Percentiles rank a stretch among this genome's conserved stretches.
phyloP scores from a whole-genome alignment of 2,113 vertebrate species.

The Phycodurus eques region DNA sequence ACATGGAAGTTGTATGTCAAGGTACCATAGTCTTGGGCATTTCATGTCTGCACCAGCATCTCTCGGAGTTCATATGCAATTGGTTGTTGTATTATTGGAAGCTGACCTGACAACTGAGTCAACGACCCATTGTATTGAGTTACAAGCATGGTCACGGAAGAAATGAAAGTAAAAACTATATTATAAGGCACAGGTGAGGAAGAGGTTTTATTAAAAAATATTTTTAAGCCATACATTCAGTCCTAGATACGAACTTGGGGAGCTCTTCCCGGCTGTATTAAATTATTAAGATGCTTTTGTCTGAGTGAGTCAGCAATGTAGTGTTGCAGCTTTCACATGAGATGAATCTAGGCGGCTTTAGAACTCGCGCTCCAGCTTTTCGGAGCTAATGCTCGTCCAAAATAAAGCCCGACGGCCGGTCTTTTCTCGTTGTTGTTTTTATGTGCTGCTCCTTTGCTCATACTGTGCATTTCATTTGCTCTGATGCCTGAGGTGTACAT shows the following conservation, averaged over 20 bases:
- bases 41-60: too few relatives aligned
- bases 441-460: neutral
- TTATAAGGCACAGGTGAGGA: neutral
- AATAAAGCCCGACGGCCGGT: neutral
- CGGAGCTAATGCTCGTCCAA: slow-evolving; percentile 1
- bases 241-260: slow-evolving; percentile 10
- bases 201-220: neutral
- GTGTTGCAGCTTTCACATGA: slow-evolving; percentile 13
- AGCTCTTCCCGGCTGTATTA: slow-evolving; percentile 21
- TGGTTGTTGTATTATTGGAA: too few relatives aligned
- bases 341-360: slow-evolving; percentile 8
- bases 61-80: too few relatives aligned
- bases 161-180: neutral
- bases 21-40: too few relatives aligned
- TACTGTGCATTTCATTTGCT: neutral
- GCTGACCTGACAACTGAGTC: too few relatives aligned
- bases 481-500: slow-evolving; percentile 2
- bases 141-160: too few relatives aligned
- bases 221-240: slow-evolving; percentile 17
- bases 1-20: too few relatives aligned
- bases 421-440: slow-evolving; percentile 14
- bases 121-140: too few relatives aligned
- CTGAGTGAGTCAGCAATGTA: slow-evolving; percentile 17
- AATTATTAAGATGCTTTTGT: slow-evolving; percentile 35
- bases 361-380: slow-evolving; percentile 7